These are phyloP conservation scores for Choreutis nemorana DNA, from an alignment of 2,888 invertebrate species.

Conservation along the genomic window DNA sequence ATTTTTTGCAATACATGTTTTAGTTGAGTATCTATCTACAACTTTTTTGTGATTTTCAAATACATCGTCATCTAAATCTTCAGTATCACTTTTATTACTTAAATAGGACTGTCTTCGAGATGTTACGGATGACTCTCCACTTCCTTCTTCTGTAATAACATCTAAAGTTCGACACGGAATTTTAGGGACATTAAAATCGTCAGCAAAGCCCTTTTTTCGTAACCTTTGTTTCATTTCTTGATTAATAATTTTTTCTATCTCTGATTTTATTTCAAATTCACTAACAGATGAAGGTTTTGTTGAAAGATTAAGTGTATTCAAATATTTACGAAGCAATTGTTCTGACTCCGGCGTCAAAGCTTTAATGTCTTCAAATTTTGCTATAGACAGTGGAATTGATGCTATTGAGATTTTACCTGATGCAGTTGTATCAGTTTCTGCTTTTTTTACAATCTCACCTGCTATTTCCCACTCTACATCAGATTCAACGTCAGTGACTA, in stretches of 20 bases:
- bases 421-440: slow-evolving; percentile 21
- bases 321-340: slow-evolving; percentile 58
- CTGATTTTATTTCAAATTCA: slow-evolving; percentile 45
- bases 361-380: slow-evolving; percentile 40
- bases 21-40: too few relatives aligned
- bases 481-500: slow-evolving; percentile 71
- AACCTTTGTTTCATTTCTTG: slow-evolving; percentile 47
- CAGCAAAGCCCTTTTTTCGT: slow-evolving; percentile 44
- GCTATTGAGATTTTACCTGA: slow-evolving; percentile 42
- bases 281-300: slow-evolving; percentile 47
- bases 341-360: slow-evolving; percentile 67
- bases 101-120: slow-evolving; percentile 63
- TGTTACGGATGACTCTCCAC: slow-evolving; percentile 69
- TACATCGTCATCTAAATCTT: slow-evolving; percentile 59
- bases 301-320: slow-evolving; percentile 63
- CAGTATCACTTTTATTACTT: slow-evolving; percentile 49
- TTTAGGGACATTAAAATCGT: slow-evolving; percentile 38
- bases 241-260: slow-evolving; percentile 51
- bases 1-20: slow-evolving; percentile 25
- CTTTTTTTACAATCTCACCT: slow-evolving; percentile 34
- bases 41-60: slow-evolving; percentile 39
- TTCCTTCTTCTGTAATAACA: slow-evolving; percentile 81
- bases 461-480: slow-evolving; percentile 69
- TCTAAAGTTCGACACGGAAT: slow-evolving; percentile 75
- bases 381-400: slow-evolving; percentile 45